Base-by-base conservation (phyloP, 2,888 invertebrate species). In the Crossocerus cetratus region DNA sequence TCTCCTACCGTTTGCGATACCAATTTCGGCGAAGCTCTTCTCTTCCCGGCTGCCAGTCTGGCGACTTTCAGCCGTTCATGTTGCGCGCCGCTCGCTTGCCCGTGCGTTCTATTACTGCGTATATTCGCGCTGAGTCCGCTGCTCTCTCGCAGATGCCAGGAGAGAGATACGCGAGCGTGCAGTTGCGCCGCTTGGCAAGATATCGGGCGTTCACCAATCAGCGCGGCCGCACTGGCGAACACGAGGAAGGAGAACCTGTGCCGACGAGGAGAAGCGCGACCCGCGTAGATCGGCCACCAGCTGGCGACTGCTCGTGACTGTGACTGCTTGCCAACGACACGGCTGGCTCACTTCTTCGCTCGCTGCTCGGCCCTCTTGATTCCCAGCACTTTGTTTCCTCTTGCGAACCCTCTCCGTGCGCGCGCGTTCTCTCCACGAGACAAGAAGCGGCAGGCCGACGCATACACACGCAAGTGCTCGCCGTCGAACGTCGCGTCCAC, bases 291-390 rank as follows among this genome's bases (percentile, higher is more conserved):
- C 86, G 83, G 79, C 83, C 75, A 84, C 84, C 84, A 86, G 83
- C 87, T 86, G 88, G 84, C 86, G 80, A 88, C 88, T 88, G 87
- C 69, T 72, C 66, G 73, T 79, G 43, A 42, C 65, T 43, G 73
- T 79, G 43, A 11, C 23, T 22, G 16, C 54, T 43, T 59, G 57
- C 21, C 65, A 57, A 54, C 63, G 14, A 21, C 56, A 16, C 59
- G 21, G 4, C 23, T 45, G 42, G 16, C 42, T 56, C 43, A n/a
- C n/a, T n/a, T n/a, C n/a, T n/a, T n/a, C n/a, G n/a, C 53, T 44
- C 58, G 32, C 16, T 60, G 70, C 56, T 70, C 20, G 45, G 44
- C 18, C 32, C 20, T 16, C 49, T 49, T 49, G 49, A 2, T 63
- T 70, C 69, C 65, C 32, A 32, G 32, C 32, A 32, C 76, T 69